Evolutionary conservation across 1,140 invertebrate genomes (phyloP), one percentile per base, ranked within the genome.

Genomic region (Hypsibius dujardini): DNA sequence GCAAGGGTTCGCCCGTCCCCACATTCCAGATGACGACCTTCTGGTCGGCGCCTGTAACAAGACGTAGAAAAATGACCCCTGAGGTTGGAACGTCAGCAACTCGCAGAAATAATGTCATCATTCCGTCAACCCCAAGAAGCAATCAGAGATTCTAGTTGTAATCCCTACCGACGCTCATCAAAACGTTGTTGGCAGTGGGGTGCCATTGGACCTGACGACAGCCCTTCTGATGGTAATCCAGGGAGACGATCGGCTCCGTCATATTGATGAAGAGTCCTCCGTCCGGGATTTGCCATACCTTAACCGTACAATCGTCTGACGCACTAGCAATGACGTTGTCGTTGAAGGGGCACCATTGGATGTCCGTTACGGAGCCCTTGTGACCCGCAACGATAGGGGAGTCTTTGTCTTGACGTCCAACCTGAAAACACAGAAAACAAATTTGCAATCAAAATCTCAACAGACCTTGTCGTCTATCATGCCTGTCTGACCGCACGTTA

Each of bases 321-420:
- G 90, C 93, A 73, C 90, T 94, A 7, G 96, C 96, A 77, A 99
- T 98, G 70, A 98, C 72, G 81, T 97, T 93, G 81, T 98, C 94
- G 79, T 98, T 95, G 81, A 97, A 94, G 1, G 95, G 95, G 81
- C 93, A 96, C 93, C 93, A 99, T 1, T 93, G 90, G 74, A 99
- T 94, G 81, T 99, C 95, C 47, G 98, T 81, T 12, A 98, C 95
- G 2, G 95, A 92, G 12, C 92, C 95, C 81, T 95, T 95, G 82
- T 99, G 96, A 28, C 96, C 96, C 60, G 91, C 90, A 28, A 99
- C 95, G 72, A 97, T 81, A 1, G 95, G 92, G 80, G 90, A 86
- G 82, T 97, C 92, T 1, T 91, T 87, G 71, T 90, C 86, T 77
- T 97, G 91, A 75, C 94, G 84, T 50, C 95, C 95, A 77, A 90